These are phyloP conservation scores for Scomber scombrus DNA, from an alignment of 2,113 vertebrate genomes.

Conservation along the genomic window DNA sequence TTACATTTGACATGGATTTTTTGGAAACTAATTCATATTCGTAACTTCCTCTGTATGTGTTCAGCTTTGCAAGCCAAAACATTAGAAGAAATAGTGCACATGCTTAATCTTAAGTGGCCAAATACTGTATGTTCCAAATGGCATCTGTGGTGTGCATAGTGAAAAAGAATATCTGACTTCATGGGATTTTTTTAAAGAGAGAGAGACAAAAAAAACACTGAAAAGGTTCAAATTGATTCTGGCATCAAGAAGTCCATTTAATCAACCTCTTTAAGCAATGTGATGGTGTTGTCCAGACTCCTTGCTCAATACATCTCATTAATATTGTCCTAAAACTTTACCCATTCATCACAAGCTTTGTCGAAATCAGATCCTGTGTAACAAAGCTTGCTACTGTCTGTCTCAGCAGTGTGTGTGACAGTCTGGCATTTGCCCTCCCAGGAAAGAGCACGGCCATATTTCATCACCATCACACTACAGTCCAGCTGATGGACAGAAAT, in stretches of 20 bases:
- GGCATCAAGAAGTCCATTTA: conserved; percentile 65
- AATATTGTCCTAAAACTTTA: conserved; percentile 62
- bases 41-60: neutral
- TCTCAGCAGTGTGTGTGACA: conserved; percentile 20
- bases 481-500: conserved; percentile 27
- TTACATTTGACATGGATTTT: neutral
- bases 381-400: conserved; percentile 57
- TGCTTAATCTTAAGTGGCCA: neutral
- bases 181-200: neutral
- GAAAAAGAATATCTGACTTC: conserved; percentile 42
- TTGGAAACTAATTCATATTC: neutral
- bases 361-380: conserved; percentile 23
- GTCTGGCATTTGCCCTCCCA: conserved; percentile 54
- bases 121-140: conserved; percentile 15
- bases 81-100: neutral
- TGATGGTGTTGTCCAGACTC: conserved; percentile 29
- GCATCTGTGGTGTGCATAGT: conserved; percentile 21
- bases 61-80: conserved; percentile 4
- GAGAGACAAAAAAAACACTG: conserved; percentile 16
- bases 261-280: conserved; percentile 67
- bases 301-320: conserved; percentile 63
- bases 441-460: conserved; percentile 62
- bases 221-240: conserved; percentile 67
- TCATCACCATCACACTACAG: conserved; percentile 37
- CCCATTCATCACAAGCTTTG: conserved; percentile 63